Conservation (phyloP, 2,113 vertebrate species). For the Daubentonia madagascariensis region DNA sequence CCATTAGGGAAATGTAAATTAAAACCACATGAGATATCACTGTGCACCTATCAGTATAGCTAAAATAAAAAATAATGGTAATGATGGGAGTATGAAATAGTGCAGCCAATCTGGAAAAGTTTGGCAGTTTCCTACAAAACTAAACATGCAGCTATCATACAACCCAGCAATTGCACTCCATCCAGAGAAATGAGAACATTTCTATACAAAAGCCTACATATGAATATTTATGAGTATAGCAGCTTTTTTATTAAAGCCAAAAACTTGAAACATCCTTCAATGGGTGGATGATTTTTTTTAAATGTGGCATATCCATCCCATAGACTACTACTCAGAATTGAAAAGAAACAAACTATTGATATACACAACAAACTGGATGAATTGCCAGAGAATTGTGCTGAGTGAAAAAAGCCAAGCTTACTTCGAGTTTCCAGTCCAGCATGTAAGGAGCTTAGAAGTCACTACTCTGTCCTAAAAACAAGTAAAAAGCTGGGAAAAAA, state of each 20-base stretch:
- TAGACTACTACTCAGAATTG: neutral
- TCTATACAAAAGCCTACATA: neutral
- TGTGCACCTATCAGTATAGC: neutral
- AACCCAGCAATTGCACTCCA: neutral
- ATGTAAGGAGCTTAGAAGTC: neutral
- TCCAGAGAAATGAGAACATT: neutral
- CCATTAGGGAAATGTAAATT: neutral
- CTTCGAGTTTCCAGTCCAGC: neutral
- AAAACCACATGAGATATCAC: neutral
- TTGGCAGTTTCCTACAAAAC: neutral
- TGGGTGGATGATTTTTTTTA: neutral
- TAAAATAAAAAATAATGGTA: neutral
- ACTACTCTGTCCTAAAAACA: neutral
- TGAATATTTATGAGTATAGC: neutral
- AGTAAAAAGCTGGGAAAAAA: neutral
- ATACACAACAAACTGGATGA: neutral
- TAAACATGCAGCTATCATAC: neutral
- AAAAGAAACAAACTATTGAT: neutral
- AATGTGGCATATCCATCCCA: neutral
- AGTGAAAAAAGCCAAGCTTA: neutral
- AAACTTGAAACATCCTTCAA: neutral
- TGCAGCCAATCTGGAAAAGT: neutral
- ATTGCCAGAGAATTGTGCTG: neutral
- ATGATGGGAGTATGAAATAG: neutral
- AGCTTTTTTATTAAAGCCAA: neutral